These are phyloP conservation scores for Xenopus petersii DNA, from an alignment of 2,797 vertebrate genomes.

Conservation along the genomic window DNA sequence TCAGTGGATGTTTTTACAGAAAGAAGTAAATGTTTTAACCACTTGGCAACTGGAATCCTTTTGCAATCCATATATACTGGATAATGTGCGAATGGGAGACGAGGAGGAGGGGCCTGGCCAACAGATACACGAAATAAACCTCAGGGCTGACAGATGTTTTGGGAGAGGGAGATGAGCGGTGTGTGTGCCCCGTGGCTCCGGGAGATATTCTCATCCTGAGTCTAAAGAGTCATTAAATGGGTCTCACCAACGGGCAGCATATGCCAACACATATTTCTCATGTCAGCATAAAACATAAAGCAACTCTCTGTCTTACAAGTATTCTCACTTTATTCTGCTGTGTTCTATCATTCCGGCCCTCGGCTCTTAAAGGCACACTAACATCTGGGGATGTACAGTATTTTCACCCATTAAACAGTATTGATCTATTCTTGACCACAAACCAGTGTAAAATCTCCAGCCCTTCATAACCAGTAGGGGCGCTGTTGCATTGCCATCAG, in stretches of 20 bases:
- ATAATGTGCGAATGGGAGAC: conserved; percentile 32
- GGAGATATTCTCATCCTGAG: conserved; percentile 20
- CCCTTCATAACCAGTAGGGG: too few species aligned
- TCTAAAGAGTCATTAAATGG: conserved; percentile 26
- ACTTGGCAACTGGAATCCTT: not conserved
- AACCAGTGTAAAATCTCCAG: too few species aligned
- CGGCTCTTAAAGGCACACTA: too few species aligned
- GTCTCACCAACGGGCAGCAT: conserved; percentile 28
- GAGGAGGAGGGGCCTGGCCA: conserved; percentile 17
- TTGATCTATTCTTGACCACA: too few species aligned
- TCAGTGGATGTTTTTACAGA: too few species aligned
- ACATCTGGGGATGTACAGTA: too few species aligned
- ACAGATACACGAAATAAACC: conserved; percentile 31
- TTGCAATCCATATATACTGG: conserved; percentile 22
- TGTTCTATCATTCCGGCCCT: too few species aligned
- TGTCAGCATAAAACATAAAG: conserved; percentile 18
- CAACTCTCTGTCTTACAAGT: not conserved
- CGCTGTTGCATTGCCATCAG: too few species aligned
- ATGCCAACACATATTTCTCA: conserved; percentile 27
- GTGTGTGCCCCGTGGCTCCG: conserved; percentile 40
- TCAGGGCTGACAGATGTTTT: conserved; percentile 32
- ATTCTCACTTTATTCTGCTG: too few species aligned
- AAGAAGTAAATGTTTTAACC: conserved; percentile 11
- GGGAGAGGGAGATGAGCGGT: conserved; percentile 26
- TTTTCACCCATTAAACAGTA: too few species aligned